These are phyloP conservation scores for Megalonaias nervosa DNA, from an alignment of 1,140 invertebrate genomes.

Conservation along the genomic window DNA sequence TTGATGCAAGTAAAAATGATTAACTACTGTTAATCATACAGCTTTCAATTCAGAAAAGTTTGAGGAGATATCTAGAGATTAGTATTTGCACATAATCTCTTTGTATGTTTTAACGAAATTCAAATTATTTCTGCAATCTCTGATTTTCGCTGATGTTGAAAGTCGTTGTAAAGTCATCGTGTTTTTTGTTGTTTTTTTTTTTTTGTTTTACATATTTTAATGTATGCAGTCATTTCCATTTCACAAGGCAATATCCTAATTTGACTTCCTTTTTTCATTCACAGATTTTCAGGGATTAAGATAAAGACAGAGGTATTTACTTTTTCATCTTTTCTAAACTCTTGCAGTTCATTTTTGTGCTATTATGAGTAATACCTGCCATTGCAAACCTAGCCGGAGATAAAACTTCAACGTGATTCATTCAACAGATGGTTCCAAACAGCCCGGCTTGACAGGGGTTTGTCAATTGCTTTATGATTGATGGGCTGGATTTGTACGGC, in stretches of 20 bases:
- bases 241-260: background rate
- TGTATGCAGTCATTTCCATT: conserved; percentile 22
- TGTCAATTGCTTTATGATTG: conserved; percentile 38
- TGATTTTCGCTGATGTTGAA: background rate
- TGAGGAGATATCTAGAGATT: background rate
- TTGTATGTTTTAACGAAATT: background rate
- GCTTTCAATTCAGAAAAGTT: too few relatives aligned
- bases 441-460: background rate
- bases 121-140: background rate
- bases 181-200: background rate
- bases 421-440: conserved; percentile 20
- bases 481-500: conserved; percentile 27
- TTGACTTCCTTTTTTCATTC: conserved; percentile 28
- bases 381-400: conserved; percentile 11
- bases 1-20: too few relatives aligned
- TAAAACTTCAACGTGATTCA: conserved; percentile 15
- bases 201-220: background rate
- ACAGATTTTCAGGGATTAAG: conserved; percentile 69
- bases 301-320: conserved; percentile 65
- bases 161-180: background rate
- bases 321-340: conserved; percentile 29
- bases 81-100: conserved; percentile 1
- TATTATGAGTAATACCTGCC: conserved; percentile 7
- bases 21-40: too few relatives aligned
- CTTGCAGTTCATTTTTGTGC: conserved; percentile 12